Conservation (phyloP, 2,113 vertebrate genomes). For the Sciurus niger region DNA sequence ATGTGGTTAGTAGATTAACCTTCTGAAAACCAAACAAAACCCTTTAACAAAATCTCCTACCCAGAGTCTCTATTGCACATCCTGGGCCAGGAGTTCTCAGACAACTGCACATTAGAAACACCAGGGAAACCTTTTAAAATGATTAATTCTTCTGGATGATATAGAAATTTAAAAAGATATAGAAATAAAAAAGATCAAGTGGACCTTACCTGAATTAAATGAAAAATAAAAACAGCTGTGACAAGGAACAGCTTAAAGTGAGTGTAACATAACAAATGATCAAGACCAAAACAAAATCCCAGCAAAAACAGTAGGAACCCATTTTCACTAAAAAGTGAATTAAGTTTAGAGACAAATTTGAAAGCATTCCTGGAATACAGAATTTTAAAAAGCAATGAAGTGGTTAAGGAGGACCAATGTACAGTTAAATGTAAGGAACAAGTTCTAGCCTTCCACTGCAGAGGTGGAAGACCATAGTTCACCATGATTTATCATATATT, state of each 20-base stretch:
- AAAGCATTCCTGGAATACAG: background rate
- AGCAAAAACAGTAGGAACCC: background rate
- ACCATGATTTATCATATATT: too few relatives aligned
- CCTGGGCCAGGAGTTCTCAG: background rate
- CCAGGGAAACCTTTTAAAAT: background rate
- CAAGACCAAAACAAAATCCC: background rate
- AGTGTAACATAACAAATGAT: background rate
- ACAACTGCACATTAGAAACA: too few relatives aligned
- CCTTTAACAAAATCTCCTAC: background rate
- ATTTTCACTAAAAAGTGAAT: background rate
- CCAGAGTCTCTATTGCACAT: background rate
- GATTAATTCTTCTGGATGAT: too few relatives aligned
- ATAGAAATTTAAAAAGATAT: background rate
- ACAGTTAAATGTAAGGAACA: too few relatives aligned
- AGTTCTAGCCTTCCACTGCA: too few relatives aligned
- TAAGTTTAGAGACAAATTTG: background rate
- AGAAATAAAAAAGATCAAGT: background rate
- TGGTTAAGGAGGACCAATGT: too few relatives aligned
- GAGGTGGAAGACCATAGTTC: too few relatives aligned
- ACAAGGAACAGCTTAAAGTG: background rate
- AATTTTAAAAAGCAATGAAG: background rate
- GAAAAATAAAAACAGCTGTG: background rate
- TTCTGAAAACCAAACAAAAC: background rate
- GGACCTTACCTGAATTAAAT: background rate
- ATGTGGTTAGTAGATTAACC: slow-evolving; percentile 30